Percentiles rank a stretch among this genome's conserved stretches.
phyloP scores from a whole-genome alignment of 1,140 invertebrate species.

The Pteromalus puparum region DNA sequence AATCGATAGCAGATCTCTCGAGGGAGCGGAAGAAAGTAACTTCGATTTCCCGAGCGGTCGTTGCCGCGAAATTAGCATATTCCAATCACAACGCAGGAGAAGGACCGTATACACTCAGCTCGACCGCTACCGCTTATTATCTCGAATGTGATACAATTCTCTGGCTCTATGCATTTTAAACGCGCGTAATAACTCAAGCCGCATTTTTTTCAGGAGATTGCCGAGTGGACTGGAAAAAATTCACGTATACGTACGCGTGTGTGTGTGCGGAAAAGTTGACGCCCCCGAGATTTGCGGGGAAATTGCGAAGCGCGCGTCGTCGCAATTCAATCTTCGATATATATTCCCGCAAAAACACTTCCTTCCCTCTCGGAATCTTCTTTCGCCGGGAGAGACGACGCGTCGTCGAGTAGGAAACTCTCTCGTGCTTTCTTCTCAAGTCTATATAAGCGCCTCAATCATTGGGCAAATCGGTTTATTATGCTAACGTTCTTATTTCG shows the following conservation, averaged over 20 bases:
- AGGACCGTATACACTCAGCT: too few relatives aligned
- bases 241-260: neutral
- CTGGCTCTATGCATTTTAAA: too few relatives aligned
- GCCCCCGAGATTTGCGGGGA: neutral
- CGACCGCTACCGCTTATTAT: too few relatives aligned
- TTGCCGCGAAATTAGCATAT: too few relatives aligned
- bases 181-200: neutral
- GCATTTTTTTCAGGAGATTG: neutral
- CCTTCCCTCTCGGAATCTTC: neutral
- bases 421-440: too few relatives aligned
- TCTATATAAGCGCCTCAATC: neutral
- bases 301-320: neutral
- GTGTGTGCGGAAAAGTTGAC: neutral
- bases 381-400: neutral
- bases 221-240: neutral
- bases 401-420: too few relatives aligned
- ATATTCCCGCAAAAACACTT: neutral
- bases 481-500: too few relatives aligned
- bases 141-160: too few relatives aligned
- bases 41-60: too few relatives aligned
- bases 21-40: too few relatives aligned
- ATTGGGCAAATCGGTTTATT: neutral
- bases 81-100: too few relatives aligned
- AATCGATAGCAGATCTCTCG: too few relatives aligned
- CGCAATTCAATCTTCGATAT: conserved; percentile 1